Percentiles rank a stretch among this genome's conserved stretches.
Evolutionary conservation across 1,140 invertebrate genomes (phyloP).

Genomic region (Pristionchus pacificus): DNA sequence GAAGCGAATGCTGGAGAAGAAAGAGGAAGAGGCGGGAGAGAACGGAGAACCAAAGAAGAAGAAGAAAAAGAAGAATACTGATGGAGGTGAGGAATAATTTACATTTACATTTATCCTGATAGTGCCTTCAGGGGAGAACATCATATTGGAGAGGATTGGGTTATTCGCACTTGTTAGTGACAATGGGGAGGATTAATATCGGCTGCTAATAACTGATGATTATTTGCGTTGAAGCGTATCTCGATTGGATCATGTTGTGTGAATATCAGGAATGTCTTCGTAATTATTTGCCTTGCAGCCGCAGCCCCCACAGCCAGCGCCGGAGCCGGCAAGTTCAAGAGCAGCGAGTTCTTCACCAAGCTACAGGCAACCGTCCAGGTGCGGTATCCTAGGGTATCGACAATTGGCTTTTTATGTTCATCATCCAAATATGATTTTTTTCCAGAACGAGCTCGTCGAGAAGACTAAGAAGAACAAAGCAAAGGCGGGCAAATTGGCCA

Average conservation of each 20-base stretch:
- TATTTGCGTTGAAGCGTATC: not conserved
- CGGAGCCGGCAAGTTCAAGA: not conserved
- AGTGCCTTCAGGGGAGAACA: not conserved
- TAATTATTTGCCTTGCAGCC: too few species aligned
- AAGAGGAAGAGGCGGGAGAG: not conserved
- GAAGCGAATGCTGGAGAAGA: not conserved
- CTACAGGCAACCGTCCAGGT: not conserved
- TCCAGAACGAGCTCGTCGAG: not conserved
- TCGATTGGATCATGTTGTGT: not conserved
- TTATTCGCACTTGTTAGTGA: not conserved
- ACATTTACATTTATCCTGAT: not conserved
- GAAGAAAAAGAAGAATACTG: not conserved
- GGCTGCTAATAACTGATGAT: too few species aligned
- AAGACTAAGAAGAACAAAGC: not conserved
- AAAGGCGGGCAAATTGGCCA: not conserved
- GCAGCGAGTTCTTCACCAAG: not conserved
- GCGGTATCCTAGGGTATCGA: not conserved
- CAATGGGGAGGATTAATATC: too few species aligned
- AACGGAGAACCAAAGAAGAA: not conserved
- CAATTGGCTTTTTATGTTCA: not conserved
- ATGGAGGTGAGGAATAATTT: not conserved
- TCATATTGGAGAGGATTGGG: not conserved
- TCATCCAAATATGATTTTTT: not conserved
- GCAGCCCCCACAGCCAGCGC: not conserved
- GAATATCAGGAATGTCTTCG: not conserved